Evolutionary conservation across 2,888 invertebrate genomes (phyloP), one percentile per base, ranked within the genome.

Genomic region (Helleia helle): DNA sequence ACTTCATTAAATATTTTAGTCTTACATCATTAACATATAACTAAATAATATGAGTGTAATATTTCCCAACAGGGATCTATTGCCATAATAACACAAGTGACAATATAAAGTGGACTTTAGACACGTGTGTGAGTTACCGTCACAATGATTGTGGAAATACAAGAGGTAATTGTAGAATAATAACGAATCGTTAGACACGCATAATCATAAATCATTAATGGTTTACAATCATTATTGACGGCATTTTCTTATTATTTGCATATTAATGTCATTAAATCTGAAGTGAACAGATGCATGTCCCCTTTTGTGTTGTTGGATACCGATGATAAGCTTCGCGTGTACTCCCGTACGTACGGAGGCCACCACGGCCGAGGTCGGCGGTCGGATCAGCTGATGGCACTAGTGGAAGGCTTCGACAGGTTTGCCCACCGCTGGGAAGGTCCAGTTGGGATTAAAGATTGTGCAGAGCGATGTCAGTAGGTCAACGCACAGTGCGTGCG

Each of bases 401-500:
- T 11, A 4, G n/a, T 14, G 30, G 5, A 15, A 6, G n/a, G 26
- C 27, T 11, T 11, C 6, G 11, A 12, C 31, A 34, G 18, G 13
- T 17, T 54, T 46, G 49, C 49, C 56, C 50, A 48, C 42, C 55
- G 59, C 54, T 67, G 65, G 54, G 60, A 53, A 62, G 67, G 51
- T 65, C 59, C 56, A 59, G 67, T 72, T 57, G 67, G 68, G 73
- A 73, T 77, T 72, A 80, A 77, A 80, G 77, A 80, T 80, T 86
- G 84, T 76, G 70, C 74, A 75, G 74, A 71, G 66, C 65, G 68
- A 65, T 79, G 79, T 80, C 79, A 83, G 77, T 83, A 75, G 83
- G 81, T 83, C 83, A 75, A 74, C 75, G 80, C 79, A 80, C 77
- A 73, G 79, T 77, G 83, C 83, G 83, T 76, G 71, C 59, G 60